phyloP scores from a whole-genome alignment of 2,113 vertebrate genomes.

The Menura novaehollandiae region DNA sequence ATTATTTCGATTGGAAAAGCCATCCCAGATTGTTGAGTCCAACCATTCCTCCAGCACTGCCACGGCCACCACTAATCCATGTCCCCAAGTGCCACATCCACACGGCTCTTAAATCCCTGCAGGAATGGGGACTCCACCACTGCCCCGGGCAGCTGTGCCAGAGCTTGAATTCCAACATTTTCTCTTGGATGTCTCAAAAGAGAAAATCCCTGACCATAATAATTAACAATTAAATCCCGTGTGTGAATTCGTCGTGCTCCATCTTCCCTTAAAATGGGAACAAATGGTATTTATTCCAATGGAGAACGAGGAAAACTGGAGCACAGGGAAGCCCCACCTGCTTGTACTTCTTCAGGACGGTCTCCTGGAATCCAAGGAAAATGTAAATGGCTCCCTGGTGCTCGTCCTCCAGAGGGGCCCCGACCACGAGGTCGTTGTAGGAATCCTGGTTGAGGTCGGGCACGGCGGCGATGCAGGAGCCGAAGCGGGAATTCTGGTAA shows the following conservation, averaged over 20 bases:
- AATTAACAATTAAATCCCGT: rapidly evolving
- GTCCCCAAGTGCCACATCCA: background rate
- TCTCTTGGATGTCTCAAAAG: background rate
- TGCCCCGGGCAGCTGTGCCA: background rate
- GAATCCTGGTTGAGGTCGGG: constrained; percentile 91
- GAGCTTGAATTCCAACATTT: background rate
- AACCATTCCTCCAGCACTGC: rapidly evolving
- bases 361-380: constrained; percentile 80
- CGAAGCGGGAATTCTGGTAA: constrained; percentile 92
- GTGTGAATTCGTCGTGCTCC: background rate
- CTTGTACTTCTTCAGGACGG: constrained; percentile 84
- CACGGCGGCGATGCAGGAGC: constrained; percentile 85
- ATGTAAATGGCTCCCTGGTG: constrained; percentile 90
- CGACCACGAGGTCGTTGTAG: constrained; percentile 89
- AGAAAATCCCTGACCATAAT: rapidly evolving
- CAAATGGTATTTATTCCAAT: rapidly evolving
- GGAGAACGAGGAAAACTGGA: rapidly evolving
- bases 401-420: constrained; percentile 88
- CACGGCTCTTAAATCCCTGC: background rate
- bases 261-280: rapidly evolving
- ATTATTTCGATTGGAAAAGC: background rate
- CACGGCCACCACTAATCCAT: background rate
- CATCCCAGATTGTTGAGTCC: background rate
- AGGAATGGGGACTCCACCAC: background rate
- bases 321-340: constrained; percentile 70